A percentile compares a stretch with the other conserved stretches of the same genome.
Conservation (phyloP, 37 sponge, comb jelly and placozoan genomes). For the Ianthella basta region DNA sequence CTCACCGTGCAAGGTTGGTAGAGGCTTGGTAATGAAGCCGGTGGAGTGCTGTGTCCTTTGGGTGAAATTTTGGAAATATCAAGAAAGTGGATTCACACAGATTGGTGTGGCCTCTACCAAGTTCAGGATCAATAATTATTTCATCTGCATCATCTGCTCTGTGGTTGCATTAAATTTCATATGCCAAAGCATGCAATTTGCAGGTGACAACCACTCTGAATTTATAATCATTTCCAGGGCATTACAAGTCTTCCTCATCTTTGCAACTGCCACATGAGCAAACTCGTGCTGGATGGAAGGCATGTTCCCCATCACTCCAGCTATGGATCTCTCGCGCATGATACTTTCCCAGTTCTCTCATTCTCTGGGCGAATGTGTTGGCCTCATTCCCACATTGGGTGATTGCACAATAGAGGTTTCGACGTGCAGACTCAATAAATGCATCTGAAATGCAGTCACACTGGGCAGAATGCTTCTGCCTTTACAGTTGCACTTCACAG, state of each 20-base stretch:
- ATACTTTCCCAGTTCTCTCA: background rate
- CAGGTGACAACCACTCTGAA: background rate
- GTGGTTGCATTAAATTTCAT: background rate
- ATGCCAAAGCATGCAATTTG: background rate
- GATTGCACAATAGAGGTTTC: background rate
- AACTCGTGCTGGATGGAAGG: background rate
- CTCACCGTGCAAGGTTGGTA: too few relatives aligned
- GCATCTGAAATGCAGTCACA: slow-evolving; percentile 2
- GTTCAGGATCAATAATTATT: too few relatives aligned
- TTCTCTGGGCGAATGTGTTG: background rate
- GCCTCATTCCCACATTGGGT: slow-evolving; percentile 5
- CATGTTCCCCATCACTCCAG: background rate
- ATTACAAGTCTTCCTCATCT: background rate
- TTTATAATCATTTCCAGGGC: background rate
- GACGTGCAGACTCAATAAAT: slow-evolving; percentile 17
- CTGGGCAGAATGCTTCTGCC: background rate
- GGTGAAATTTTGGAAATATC: background rate
- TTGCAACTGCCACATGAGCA: background rate
- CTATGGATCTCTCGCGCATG: background rate
- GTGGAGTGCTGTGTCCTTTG: background rate
- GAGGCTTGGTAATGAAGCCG: too few relatives aligned
- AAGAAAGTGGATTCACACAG: too few relatives aligned
- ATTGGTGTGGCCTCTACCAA: too few relatives aligned
- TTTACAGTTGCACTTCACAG: background rate
- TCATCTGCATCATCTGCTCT: too few relatives aligned